Evolutionary conservation across 2,797 vertebrate genomes (phyloP).

Genomic region (Amblyopsis hoosieri): DNA sequence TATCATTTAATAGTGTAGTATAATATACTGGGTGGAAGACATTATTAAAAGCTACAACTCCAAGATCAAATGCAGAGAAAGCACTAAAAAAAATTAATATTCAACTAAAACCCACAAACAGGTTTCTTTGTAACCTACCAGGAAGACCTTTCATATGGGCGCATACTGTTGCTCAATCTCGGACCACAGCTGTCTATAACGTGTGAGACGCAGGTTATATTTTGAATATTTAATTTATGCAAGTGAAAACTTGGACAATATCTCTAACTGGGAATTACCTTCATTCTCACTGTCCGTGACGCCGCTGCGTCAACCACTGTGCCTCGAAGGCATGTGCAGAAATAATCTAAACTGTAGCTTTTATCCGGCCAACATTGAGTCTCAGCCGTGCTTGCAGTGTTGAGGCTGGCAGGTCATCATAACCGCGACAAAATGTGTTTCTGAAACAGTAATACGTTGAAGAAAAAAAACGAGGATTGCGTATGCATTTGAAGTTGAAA

Average conservation of each 20-base stretch:
- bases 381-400: slow-evolving; percentile 31
- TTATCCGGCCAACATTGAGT: slow-evolving; percentile 41
- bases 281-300: slow-evolving; percentile 37
- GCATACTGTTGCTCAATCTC: slow-evolving; percentile 21
- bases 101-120: background rate
- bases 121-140: background rate
- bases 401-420: slow-evolving; percentile 34
- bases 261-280: slow-evolving; percentile 37
- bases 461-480: slow-evolving; percentile 40
- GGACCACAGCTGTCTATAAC: slow-evolving; percentile 35
- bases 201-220: slow-evolving; percentile 52
- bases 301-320: slow-evolving; percentile 47
- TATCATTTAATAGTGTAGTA: background rate
- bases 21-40: background rate
- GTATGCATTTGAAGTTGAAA: slow-evolving; percentile 44
- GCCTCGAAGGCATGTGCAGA: background rate
- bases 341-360: slow-evolving; percentile 43
- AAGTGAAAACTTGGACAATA: slow-evolving; percentile 47
- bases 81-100: too few species aligned
- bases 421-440: slow-evolving; percentile 35
- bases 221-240: slow-evolving; percentile 63
- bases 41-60: too few species aligned
- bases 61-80: too few species aligned
- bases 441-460: slow-evolving; percentile 37
- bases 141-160: slow-evolving; percentile 10